A percentile compares a stretch with the other conserved stretches of the same genome.
These are phyloP conservation scores for Drosophila niveifrons DNA, from an alignment of 2,888 invertebrate species.

Conservation along the genomic window DNA sequence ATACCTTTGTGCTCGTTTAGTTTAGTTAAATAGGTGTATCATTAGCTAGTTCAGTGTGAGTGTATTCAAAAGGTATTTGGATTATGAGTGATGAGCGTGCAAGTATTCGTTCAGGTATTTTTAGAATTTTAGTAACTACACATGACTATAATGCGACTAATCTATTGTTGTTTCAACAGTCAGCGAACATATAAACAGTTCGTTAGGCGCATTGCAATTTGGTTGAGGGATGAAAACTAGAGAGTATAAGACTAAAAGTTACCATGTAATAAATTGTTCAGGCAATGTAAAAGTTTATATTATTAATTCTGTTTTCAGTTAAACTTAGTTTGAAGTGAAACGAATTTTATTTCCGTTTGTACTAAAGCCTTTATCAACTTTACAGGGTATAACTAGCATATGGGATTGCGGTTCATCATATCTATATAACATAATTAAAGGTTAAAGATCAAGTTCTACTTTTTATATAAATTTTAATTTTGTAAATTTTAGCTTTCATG, in stretches of 20 bases:
- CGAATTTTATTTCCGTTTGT: too few species aligned
- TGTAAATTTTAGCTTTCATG: too few species aligned
- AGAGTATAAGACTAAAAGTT: background rate
- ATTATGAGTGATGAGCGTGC: constrained; percentile 14
- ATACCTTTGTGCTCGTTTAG: background rate
- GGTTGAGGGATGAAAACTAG: background rate
- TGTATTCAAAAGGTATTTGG: constrained; percentile 1
- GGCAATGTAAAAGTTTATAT: too few species aligned
- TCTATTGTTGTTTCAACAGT: constrained; percentile 25
- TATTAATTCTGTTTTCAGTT: too few species aligned
- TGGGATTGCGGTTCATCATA: too few species aligned
- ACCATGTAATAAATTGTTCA: background rate
- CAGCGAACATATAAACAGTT: constrained; percentile 22
- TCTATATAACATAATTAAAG: too few species aligned
- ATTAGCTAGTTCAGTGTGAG: background rate
- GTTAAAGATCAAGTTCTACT: too few species aligned
- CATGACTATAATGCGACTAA: constrained; percentile 17
- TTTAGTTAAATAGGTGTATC: background rate
- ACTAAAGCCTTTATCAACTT: too few species aligned
- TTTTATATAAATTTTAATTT: too few species aligned
- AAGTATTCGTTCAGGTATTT: constrained; percentile 2
- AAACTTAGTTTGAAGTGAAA: too few species aligned
- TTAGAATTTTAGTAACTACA: constrained; percentile 6
- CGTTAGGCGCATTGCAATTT: background rate
- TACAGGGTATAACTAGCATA: too few species aligned